Evolutionary conservation across 2,888 invertebrate species (phyloP).

Genomic region (Hemithea aestivaria): DNA sequence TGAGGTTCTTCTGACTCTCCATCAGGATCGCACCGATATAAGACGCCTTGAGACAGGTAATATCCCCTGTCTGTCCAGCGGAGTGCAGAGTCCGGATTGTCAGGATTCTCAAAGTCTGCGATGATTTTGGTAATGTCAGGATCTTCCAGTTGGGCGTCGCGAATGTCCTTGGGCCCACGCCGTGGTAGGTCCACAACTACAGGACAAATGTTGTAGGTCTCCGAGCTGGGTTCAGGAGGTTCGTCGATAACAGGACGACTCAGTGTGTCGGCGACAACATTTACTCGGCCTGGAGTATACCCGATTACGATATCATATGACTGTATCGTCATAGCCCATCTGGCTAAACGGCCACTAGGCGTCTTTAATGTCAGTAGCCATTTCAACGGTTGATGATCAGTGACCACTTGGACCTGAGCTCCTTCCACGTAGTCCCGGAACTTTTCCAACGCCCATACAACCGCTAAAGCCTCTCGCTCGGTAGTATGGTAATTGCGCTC

Average conservation of each 20-base stretch:
- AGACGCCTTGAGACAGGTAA: neutral
- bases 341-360: neutral
- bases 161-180: neutral
- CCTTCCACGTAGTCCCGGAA: slow-evolving; percentile 25
- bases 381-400: slow-evolving; percentile 1
- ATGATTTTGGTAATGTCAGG: neutral
- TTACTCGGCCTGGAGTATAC: neutral
- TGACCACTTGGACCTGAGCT: neutral
- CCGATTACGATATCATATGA: neutral
- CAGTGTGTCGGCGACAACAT: neutral
- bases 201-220: slow-evolving; percentile 1
- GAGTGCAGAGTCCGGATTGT: neutral
- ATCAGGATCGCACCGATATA: slow-evolving; percentile 3
- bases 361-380: slow-evolving; percentile 1
- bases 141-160: neutral
- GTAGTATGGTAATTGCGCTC: slow-evolving; percentile 5
- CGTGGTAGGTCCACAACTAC: neutral
- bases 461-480: too few relatives aligned
- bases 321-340: neutral
- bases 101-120: neutral
- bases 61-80: slow-evolving; percentile 2
- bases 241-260: neutral
- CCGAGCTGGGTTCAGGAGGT: too few relatives aligned
- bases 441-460: too few relatives aligned
- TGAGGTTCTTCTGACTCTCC: slow-evolving; percentile 1